These are phyloP conservation scores for Fratercula arctica DNA, from an alignment of 2,797 vertebrate genomes.

Conservation along the genomic window DNA sequence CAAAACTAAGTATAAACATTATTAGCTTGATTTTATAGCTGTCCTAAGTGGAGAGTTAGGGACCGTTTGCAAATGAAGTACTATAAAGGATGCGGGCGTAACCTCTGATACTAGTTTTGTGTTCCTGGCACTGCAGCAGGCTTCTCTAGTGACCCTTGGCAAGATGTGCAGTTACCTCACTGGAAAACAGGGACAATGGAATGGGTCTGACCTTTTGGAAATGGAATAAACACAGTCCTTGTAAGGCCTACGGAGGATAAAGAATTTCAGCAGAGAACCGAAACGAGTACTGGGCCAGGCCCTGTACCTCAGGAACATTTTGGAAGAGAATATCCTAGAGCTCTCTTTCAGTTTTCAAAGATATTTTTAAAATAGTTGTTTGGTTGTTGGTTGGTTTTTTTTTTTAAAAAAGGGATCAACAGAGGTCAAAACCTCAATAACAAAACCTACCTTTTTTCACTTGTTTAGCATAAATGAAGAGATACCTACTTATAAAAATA, in stretches of 20 bases:
- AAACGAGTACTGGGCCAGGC: background rate
- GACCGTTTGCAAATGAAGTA: slow-evolving; percentile 22
- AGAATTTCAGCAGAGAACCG: background rate
- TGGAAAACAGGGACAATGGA: background rate
- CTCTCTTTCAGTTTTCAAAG: background rate
- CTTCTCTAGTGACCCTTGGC: background rate
- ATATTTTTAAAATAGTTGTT: background rate
- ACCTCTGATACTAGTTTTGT: background rate
- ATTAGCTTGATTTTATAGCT: slow-evolving; percentile 41
- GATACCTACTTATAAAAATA: background rate
- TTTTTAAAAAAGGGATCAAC: background rate
- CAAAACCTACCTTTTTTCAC: background rate
- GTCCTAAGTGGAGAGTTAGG: background rate
- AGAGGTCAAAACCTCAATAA: background rate
- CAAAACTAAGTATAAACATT: slow-evolving; percentile 40
- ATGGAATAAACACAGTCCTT: background rate
- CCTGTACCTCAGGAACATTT: background rate
- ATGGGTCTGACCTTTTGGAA: background rate
- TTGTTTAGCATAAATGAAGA: background rate
- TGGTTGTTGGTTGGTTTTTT: background rate
- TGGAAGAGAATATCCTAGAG: background rate
- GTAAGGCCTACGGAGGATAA: background rate
- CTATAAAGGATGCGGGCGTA: background rate
- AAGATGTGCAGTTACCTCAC: background rate
- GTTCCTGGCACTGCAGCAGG: background rate